These are phyloP conservation scores for Andricus curvator DNA, from an alignment of 2,888 invertebrate species.

Conservation along the genomic window DNA sequence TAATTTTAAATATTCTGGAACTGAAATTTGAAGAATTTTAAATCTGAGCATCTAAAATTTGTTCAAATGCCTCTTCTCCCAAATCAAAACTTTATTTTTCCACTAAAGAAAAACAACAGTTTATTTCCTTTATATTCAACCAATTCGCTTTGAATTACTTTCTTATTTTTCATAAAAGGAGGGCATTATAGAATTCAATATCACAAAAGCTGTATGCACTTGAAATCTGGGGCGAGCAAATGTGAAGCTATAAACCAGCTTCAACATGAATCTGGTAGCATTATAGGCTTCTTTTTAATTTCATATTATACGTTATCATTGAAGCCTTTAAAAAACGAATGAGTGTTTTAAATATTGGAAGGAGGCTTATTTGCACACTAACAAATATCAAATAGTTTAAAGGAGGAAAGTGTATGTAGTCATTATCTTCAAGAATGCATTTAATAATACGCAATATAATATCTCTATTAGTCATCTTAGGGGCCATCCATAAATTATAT, in stretches of 20 bases:
- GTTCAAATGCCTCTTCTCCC: too few species aligned
- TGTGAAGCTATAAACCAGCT: slow-evolving; percentile 16
- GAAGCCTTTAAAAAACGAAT: neutral
- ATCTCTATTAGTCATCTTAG: too few species aligned
- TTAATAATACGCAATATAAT: too few species aligned
- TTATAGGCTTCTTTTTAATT: slow-evolving; percentile 19
- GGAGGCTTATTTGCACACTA: neutral
- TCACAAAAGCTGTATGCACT: slow-evolving; percentile 8
- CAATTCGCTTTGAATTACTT: neutral
- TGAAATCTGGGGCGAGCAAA: slow-evolving; percentile 9
- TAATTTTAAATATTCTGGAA: too few species aligned
- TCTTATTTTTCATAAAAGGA: neutral
- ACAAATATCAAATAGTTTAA: neutral
- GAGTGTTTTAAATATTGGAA: neutral
- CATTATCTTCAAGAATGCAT: too few species aligned
- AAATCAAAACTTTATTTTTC: too few species aligned
- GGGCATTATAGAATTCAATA: slow-evolving; percentile 18
- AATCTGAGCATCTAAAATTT: too few species aligned
- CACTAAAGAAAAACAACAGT: too few species aligned
- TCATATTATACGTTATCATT: neutral
- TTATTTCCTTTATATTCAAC: too few species aligned
- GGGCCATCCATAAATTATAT: too few species aligned
- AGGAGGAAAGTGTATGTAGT: too few species aligned
- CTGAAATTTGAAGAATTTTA: too few species aligned
- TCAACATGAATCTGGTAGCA: slow-evolving; percentile 7